Evolutionary conservation across 2,113 vertebrate species (phyloP).

Genomic region (Oxyruncus cristatus): DNA sequence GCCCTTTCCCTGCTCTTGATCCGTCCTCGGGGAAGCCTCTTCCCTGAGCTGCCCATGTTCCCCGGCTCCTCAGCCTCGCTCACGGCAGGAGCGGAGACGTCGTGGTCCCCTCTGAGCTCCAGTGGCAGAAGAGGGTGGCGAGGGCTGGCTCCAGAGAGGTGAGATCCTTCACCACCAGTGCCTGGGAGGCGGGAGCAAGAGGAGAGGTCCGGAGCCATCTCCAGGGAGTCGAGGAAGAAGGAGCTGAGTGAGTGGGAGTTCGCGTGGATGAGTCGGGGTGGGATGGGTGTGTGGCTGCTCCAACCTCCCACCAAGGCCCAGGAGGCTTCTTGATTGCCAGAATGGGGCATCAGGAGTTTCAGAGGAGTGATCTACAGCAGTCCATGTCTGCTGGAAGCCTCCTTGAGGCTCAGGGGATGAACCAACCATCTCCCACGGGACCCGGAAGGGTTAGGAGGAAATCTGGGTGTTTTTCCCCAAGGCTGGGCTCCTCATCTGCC

Average conservation of each 20-base stretch:
- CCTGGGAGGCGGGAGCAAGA: neutral
- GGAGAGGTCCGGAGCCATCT: neutral
- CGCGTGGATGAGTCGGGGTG: neutral
- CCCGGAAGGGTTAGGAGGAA: neutral
- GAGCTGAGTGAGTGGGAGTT: neutral
- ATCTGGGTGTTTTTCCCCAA: neutral
- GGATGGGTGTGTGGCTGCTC: neutral
- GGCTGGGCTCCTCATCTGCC: neutral
- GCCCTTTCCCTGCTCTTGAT: neutral
- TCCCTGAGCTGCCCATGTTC: neutral
- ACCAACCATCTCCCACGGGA: neutral
- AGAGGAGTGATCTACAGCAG: neutral
- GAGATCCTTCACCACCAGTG: neutral
- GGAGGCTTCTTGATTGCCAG: neutral
- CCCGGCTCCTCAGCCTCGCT: neutral
- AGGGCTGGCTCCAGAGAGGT: neutral
- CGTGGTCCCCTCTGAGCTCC: neutral
- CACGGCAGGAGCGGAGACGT: fast-evolving
- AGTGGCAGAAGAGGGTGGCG: fast-evolving
- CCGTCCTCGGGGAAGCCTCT: neutral
- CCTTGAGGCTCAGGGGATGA: neutral
- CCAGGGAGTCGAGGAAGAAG: neutral
- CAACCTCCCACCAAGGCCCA: fast-evolving
- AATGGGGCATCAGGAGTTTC: neutral
- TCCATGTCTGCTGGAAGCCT: neutral